These are phyloP conservation scores for Erythrolamprus reginae DNA, from an alignment of 2,113 vertebrate genomes.

Conservation along the genomic window DNA sequence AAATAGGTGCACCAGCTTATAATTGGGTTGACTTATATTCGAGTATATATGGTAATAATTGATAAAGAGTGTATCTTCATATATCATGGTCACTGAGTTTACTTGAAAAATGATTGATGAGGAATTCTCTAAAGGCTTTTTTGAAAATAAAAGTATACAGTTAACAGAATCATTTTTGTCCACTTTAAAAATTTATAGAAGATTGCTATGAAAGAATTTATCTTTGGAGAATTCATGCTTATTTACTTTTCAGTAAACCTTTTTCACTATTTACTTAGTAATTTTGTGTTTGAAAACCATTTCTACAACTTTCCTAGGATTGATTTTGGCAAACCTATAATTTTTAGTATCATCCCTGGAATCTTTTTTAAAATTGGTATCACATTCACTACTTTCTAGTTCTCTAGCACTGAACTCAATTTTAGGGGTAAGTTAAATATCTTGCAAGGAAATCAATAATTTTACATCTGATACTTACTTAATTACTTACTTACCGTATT, in stretches of 20 bases:
- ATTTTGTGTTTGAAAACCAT: neutral
- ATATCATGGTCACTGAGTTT: neutral
- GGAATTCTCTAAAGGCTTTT: neutral
- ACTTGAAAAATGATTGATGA: neutral
- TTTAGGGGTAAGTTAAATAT: neutral
- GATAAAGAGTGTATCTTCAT: neutral
- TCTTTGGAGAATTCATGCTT: neutral
- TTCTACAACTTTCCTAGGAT: neutral
- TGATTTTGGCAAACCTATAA: neutral
- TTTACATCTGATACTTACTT: neutral
- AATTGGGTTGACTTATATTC: too few species aligned
- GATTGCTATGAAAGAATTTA: neutral
- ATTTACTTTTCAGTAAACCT: neutral
- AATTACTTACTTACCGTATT: too few species aligned
- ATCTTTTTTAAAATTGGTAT: neutral
- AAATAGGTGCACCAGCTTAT: too few species aligned
- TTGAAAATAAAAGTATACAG: neutral
- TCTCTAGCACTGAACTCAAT: neutral
- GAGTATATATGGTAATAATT: too few species aligned
- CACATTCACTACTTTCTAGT: neutral
- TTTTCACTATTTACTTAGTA: neutral
- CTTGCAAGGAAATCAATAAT: neutral
- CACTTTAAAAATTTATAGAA: neutral
- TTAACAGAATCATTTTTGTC: neutral
- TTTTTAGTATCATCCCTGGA: neutral